Evolutionary conservation across 2,888 invertebrate genomes (phyloP), one percentile per base, ranked within the genome.

Genomic region (Tetragonula carbonaria): DNA sequence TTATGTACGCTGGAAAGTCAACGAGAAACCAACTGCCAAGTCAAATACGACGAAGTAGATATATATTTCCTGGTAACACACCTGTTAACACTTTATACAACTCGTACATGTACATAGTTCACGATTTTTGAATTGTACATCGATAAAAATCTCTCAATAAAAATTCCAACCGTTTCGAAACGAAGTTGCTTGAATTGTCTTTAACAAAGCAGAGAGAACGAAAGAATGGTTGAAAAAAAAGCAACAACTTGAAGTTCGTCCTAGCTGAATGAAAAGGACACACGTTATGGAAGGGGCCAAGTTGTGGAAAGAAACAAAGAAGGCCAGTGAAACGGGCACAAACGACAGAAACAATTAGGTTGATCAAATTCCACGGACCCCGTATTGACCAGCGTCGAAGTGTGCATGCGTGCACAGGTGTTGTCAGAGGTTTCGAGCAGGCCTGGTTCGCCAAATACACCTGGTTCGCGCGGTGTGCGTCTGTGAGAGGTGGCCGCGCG

Each of bases 401-500:
- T 81, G 79, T 81, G 73, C 72, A 68, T 76, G 75, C 74, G 75
- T 78, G 84, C 78, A 80, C 88, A 85, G 88, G 86, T 88, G 88
- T 79, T 28, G 62, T 74, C 86, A 62, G 45, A 45, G 55, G 59
- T 53, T 70, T 18, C 76, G 51, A 38, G 74, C 76, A 70, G 71
- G 74, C 55, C 71, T 45, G 71, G 51, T 33, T 13, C 53, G 59
- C 63, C 73, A 85, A 85, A 84, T 84, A 51, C 71, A 80, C 38
- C 38, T 38, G 45, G 45, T 45, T 8, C 45, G 8, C 62, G 83
- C 50, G 23, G n/a, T 23, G 66, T 53, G 74, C 67, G 59, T 63
- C 38, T 38, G 33, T 38, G 67, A 28, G 55, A 33, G 53, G 50
- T 66, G 57, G 59, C 50, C 38, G 62, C 33, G 38, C 63, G 59